Conservation (phyloP, 2,113 vertebrate species). For the Irena cyanogastra region DNA sequence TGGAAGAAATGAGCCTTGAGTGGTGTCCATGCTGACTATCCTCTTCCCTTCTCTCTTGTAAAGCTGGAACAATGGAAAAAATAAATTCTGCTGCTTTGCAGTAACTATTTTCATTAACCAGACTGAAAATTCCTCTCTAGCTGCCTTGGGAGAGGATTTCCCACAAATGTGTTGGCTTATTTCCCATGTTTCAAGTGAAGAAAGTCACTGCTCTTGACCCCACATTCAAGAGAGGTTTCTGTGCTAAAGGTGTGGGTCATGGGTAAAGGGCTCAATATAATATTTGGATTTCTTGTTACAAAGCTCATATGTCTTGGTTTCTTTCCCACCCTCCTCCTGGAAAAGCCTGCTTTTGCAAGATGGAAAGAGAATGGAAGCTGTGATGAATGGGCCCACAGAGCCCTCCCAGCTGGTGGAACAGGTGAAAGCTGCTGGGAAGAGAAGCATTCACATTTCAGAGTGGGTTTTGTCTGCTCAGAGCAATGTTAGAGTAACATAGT, state of each 20-base stretch:
- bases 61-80: neutral
- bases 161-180: neutral
- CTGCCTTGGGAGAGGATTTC: neutral
- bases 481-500: neutral
- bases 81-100: neutral
- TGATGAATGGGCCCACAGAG: slow-evolving; percentile 33
- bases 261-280: neutral
- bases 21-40: neutral
- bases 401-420: slow-evolving; percentile 51
- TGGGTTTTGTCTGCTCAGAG: neutral
- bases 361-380: neutral
- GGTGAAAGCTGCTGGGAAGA: slow-evolving; percentile 20
- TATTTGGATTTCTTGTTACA: neutral
- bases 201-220: neutral
- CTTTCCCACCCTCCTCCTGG: neutral
- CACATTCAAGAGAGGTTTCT: neutral
- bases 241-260: neutral
- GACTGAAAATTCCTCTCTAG: neutral
- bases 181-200: neutral
- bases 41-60: neutral
- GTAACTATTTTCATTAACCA: neutral
- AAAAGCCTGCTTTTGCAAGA: neutral
- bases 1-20: neutral
- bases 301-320: neutral
- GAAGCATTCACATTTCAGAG: neutral